phyloP scores from a whole-genome alignment of 2,888 invertebrate species.

The Lasioglossum oenotherae region DNA sequence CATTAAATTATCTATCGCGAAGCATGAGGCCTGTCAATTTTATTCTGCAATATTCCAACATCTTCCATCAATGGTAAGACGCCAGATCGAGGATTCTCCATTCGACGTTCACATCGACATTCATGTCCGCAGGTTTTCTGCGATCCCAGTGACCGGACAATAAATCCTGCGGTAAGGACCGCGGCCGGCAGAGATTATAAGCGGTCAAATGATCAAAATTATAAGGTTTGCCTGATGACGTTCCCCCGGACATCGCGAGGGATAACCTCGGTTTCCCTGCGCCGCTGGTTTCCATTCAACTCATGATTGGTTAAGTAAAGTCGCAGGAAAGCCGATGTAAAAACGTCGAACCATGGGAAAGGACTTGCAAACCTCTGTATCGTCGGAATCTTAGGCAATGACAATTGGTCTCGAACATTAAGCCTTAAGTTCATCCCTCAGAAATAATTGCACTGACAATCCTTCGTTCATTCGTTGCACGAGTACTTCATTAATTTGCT shows the following conservation, averaged over 20 bases:
- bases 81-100: not conserved
- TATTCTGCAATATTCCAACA: not conserved
- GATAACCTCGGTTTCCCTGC: conserved; percentile 69
- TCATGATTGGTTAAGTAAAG: conserved; percentile 77
- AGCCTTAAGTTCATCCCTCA: not conserved
- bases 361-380: not conserved
- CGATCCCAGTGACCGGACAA: conserved; percentile 75
- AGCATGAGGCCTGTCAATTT: not conserved
- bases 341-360: conserved; percentile 20
- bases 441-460: not conserved
- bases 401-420: not conserved
- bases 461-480: not conserved
- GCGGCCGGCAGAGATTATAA: conserved; percentile 77
- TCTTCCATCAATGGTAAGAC: not conserved
- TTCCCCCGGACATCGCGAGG: conserved; percentile 78
- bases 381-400: not conserved
- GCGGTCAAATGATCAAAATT: conserved; percentile 84
- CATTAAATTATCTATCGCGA: not conserved
- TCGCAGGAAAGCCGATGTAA: conserved; percentile 61
- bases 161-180: conserved; percentile 80
- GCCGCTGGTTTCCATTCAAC: conserved; percentile 67
- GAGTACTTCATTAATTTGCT: not conserved
- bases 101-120: conserved; percentile 44
- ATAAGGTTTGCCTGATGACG: conserved; percentile 83
- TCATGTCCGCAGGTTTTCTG: conserved; percentile 41